These are phyloP conservation scores for Cantharis rufa DNA, from an alignment of 2,888 invertebrate genomes.

Conservation along the genomic window DNA sequence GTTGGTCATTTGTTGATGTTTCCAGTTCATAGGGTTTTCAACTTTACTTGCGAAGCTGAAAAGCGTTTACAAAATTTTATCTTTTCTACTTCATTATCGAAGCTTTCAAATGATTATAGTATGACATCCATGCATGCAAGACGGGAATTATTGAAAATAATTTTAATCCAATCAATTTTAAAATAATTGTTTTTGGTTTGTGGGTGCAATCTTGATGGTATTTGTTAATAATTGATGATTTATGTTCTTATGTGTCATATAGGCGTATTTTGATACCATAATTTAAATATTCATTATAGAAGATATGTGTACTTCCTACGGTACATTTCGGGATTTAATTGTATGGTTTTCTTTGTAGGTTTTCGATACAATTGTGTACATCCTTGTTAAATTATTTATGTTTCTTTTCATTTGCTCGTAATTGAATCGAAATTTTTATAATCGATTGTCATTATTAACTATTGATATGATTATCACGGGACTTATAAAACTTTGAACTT, in stretches of 20 bases:
- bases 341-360: background rate
- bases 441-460: background rate
- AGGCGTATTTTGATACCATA: background rate
- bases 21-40: background rate
- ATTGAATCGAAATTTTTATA: background rate
- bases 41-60: background rate
- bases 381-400: background rate
- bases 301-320: background rate
- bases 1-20: background rate
- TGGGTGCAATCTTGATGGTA: background rate
- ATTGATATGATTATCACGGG: background rate
- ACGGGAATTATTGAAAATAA: background rate
- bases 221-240: background rate
- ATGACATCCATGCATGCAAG: background rate
- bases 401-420: background rate
- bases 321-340: background rate
- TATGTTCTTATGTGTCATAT: background rate
- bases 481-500: constrained; percentile 7
- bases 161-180: background rate
- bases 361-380: background rate
- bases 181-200: background rate
- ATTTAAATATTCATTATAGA: background rate
- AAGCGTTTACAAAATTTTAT: background rate
- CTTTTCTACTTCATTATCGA: background rate
- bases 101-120: background rate